These are phyloP conservation scores for Machaerirhynchus nigripectus DNA, from an alignment of 2,113 vertebrate genomes.

Conservation along the genomic window DNA sequence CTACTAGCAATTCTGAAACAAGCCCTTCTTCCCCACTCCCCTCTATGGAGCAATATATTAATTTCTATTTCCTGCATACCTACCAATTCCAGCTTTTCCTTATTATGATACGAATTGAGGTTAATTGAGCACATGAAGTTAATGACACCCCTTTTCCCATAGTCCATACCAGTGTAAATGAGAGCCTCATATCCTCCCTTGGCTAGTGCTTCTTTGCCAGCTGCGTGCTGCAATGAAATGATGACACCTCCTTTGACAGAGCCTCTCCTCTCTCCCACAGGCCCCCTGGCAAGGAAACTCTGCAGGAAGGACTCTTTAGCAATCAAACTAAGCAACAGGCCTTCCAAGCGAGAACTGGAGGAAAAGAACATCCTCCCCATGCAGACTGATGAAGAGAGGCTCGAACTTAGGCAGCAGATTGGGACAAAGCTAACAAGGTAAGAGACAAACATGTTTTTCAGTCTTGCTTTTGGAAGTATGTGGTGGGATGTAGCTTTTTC, in stretches of 20 bases:
- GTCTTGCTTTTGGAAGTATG: not conserved
- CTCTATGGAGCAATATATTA: not conserved
- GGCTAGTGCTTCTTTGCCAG: not conserved
- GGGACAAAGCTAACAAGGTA: constrained; percentile 96
- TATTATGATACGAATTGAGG: not conserved
- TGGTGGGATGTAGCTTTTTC: not conserved
- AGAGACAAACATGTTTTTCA: not conserved
- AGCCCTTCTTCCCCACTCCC: not conserved
- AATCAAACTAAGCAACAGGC: constrained; percentile 97
- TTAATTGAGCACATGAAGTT: not conserved
- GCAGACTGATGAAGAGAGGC: constrained; percentile 93
- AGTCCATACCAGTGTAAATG: not conserved
- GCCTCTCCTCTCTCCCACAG: constrained; percentile 66
- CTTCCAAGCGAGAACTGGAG: constrained; percentile 92
- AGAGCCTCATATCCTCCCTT: not conserved
- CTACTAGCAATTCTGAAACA: not conserved
- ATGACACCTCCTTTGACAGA: constrained; percentile 38
- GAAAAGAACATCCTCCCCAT: constrained; percentile 98
- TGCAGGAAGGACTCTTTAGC: constrained; percentile 97
- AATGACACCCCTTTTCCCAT: not conserved
- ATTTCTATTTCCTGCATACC: not conserved
- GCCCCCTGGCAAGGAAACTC: constrained; percentile 92
- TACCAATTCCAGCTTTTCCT: not conserved
- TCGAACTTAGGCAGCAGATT: constrained; percentile 95
- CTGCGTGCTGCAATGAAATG: not conserved